Conservation (phyloP, 2,888 invertebrate genomes). For the Beris chalybata region DNA sequence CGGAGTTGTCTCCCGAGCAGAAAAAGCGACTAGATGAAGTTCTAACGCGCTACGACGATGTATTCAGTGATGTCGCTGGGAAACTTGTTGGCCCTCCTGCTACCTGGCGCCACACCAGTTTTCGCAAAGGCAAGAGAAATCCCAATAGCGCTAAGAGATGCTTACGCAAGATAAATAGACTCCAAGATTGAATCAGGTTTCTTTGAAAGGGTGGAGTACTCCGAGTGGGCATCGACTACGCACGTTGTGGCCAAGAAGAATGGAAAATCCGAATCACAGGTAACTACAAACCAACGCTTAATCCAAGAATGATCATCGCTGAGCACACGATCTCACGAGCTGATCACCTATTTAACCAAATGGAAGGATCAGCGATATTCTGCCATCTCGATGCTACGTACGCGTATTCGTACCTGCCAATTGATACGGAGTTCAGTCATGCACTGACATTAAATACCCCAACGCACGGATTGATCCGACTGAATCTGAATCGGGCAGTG, state of each 20-base stretch:
- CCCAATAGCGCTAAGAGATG: not conserved
- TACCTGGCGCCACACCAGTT: constrained; percentile 14
- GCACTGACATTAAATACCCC: constrained; percentile 32
- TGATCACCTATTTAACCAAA: constrained; percentile 32
- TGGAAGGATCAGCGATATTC: constrained; percentile 24
- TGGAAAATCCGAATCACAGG: constrained; percentile 34
- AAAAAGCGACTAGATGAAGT: too few relatives aligned
- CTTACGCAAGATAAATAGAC: constrained; percentile 11
- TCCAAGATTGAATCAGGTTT: constrained; percentile 34
- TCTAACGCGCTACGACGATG: not conserved
- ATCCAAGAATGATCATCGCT: constrained; percentile 34
- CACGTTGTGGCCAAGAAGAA: constrained; percentile 32
- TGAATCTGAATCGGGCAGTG: constrained; percentile 33
- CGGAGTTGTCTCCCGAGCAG: too few relatives aligned
- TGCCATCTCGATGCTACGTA: constrained; percentile 35
- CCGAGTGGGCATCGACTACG: constrained; percentile 36
- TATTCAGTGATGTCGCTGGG: not conserved
- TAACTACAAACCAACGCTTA: constrained; percentile 35
- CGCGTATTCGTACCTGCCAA: constrained; percentile 34
- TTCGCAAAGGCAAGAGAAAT: constrained; percentile 31
- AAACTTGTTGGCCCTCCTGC: not conserved
- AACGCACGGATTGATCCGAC: constrained; percentile 33
- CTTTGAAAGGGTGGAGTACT: constrained; percentile 15
- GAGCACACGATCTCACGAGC: constrained; percentile 32
- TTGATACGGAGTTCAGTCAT: constrained; percentile 35